Evolutionary conservation across 2,113 vertebrate species (phyloP), one percentile per base, ranked within the genome.

Genomic region (Microcebus jonahi): DNA sequence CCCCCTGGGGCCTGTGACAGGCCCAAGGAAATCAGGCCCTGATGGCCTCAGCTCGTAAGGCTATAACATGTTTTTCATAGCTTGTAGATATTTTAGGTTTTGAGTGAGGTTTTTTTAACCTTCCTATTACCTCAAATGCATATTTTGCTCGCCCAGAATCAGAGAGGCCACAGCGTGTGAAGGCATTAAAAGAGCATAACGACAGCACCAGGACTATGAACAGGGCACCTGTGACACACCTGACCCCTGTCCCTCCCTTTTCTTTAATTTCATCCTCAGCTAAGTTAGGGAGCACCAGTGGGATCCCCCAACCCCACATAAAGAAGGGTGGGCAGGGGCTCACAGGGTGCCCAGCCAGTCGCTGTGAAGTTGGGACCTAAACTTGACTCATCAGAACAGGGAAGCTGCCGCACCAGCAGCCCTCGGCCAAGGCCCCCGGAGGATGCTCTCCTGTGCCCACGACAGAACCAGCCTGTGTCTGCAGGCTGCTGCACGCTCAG

Each of bases 171-270:
- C 14, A 53, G 25, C 12, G 39, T 2, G 1, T 39, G 25, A 59
- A 1, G 8, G 12, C 17, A 48, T 12, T 31, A 10, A 57, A 15
- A 34, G 23, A 13, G 4, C 2, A 15, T 5, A 31, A 8, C 18
- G 11, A 71, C 5, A 34, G 25, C n/a, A 42, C n/a, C 29, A 3
- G 2, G 15, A 27, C 21, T 27, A 12, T 13, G 13, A 34, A 18
- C 1, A 12, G n/a, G 17, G 17, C 63, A 15, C 20, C n/a, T 45
- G 50, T 59, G 36, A 79, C 29, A 18, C 0, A 0, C 36, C 61
- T 68, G 31, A 45, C 7, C 50, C 27, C 25, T 29, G 42, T 1
- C 0, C 23, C 4, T 1, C n/a, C 15, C 31, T 39, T n/a, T 17
- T 25, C 75, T 45, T 29, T 31, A 4, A 42, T 7, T 53, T n/a